Base-by-base conservation (phyloP, 2,888 invertebrate genomes). In the Lepidocyrtoides sp. region DNA sequence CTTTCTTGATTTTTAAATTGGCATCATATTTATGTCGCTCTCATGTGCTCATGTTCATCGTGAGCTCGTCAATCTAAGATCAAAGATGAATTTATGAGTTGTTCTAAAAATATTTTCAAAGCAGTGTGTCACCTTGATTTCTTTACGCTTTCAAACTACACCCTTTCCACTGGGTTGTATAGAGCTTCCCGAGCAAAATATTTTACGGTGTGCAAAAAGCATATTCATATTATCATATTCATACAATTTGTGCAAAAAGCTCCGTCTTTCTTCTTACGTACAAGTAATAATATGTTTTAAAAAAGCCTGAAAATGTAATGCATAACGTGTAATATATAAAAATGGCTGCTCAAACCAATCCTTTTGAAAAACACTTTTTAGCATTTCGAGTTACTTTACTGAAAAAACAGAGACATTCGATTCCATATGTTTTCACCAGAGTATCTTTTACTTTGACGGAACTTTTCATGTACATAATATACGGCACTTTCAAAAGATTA, bases 51-150 rank as follows among this genome's bases (percentile, higher is more conserved):
- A 14, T 10, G 26, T 26, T 29, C n/a, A 17, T 79, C 32, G 23
- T 7, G 75, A 75, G 75, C 12, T 84, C 51, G 77, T 60, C 60
- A 51, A 29, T 77, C 44, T 86, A 44, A 51, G 79, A 63, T 48
- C 69, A 54, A 41, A 79, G 57, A 91, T 91, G 91, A 91, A 87
- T 91, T 91, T 88, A 91, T 91, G 91, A 91, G 54, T 48, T 66
- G 77, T 86, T 82, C 91, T 91, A 91, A 87, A 91, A 91, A 91
- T 87, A 91, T 85, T 4, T 85, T 69, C 20, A 41, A 77, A 72
- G 83, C 66, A 86, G 12, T 69, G 29, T 91, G 91, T 91, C 91
- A 91, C 91, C 87, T 91, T 87, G 83, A 87, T 87, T 87, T 69
- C 57, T 17, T 2, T 44, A 44, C 41, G 23, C 41, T 23, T 20